Conservation (phyloP, 2,888 invertebrate genomes). For the Parasteatoda lunata region DNA sequence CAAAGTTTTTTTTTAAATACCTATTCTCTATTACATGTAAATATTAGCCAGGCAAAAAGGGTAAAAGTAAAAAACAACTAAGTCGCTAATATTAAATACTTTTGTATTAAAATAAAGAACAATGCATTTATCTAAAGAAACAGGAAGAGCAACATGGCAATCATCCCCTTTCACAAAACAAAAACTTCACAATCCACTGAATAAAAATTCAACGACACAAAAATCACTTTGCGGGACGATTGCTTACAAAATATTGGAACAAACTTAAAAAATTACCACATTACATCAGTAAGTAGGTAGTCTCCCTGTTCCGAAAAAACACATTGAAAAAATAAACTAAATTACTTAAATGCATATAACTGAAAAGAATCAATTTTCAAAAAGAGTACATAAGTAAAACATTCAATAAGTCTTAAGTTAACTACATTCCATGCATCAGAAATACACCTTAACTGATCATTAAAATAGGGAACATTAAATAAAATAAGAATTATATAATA, state of each 20-base stretch:
- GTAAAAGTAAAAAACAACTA: constrained; percentile 64
- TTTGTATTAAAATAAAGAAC: constrained; percentile 53
- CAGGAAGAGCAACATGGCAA: constrained; percentile 35
- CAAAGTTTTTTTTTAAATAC: constrained; percentile 47
- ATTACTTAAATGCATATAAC: constrained; percentile 50
- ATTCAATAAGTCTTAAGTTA: constrained; percentile 26
- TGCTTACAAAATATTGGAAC: constrained; percentile 6
- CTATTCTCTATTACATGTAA: constrained; percentile 68
- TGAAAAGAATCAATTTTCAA: constrained; percentile 49
- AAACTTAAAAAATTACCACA: neutral
- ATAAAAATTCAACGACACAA: neutral
- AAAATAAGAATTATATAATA: constrained; percentile 35
- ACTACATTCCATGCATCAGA: constrained; percentile 50
- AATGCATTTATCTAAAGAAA: constrained; percentile 53
- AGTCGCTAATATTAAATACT: constrained; percentile 62
- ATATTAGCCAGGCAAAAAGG: constrained; percentile 65
- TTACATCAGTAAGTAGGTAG: constrained; percentile 1
- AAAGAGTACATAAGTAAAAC: constrained; percentile 36
- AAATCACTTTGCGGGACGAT: neutral
- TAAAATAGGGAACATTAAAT: constrained; percentile 33
- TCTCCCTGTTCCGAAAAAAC: constrained; percentile 50
- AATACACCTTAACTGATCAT: constrained; percentile 38
- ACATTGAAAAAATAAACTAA: constrained; percentile 39
- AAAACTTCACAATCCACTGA: neutral
- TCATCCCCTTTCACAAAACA: neutral